Evolutionary conservation across 2,888 invertebrate genomes (phyloP).

Genomic region (Trachelus stipa): DNA sequence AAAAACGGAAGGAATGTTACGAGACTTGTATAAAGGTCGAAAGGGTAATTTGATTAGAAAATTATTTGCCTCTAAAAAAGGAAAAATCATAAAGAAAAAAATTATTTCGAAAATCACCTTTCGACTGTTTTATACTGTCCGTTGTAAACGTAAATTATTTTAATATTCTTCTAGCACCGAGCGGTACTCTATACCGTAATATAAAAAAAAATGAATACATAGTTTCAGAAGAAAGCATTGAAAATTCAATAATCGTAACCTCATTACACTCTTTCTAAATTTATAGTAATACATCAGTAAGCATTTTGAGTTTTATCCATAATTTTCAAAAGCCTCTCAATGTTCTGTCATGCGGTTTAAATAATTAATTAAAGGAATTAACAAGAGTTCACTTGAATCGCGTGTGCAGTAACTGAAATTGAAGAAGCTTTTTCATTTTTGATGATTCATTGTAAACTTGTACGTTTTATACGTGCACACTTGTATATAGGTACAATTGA

Average conservation of each 20-base stretch:
- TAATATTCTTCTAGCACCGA: not conserved
- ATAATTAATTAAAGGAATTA: not conserved
- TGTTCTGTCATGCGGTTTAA: not conserved
- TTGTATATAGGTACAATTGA: constrained; percentile 27
- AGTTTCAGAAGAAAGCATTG: not conserved
- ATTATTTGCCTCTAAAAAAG: constrained; percentile 11
- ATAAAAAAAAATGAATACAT: not conserved
- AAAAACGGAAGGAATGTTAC: not conserved
- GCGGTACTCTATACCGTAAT: not conserved
- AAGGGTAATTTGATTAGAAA: not conserved
- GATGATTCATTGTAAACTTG: not conserved
- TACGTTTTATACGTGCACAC: not conserved
- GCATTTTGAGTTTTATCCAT: not conserved
- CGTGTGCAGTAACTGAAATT: constrained; percentile 34
- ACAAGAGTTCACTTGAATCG: not conserved
- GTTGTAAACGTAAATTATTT: not conserved
- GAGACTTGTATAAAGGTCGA: not conserved
- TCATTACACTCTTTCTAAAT: not conserved
- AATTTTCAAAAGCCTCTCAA: not conserved
- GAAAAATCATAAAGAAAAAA: constrained; percentile 22
- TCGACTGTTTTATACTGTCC: not conserved
- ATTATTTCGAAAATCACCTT: constrained; percentile 10
- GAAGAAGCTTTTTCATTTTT: constrained; percentile 27
- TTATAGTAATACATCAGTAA: not conserved
- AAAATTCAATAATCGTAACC: not conserved